Evolutionary conservation across 2,888 invertebrate genomes (phyloP), one percentile per base, ranked within the genome.

Genomic region (Byasa hedistus): DNA sequence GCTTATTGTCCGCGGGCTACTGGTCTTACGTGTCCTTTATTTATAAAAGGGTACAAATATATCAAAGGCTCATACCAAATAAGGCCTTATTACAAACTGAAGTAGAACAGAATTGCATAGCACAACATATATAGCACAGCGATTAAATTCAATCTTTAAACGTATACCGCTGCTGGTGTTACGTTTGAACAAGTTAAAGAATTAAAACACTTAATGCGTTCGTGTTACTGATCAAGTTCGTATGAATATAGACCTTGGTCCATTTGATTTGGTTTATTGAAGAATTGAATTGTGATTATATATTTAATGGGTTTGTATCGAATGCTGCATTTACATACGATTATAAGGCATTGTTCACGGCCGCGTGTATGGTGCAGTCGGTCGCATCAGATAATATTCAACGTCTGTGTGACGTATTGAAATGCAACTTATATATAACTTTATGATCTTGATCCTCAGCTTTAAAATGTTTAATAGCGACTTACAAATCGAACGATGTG

Each of bases 1-100:
- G 82, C 84, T 87, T 85, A 88, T 89, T 89, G 90, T 89, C 84
- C 85, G 82, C 78, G 72, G 72, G 88, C 91, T 90, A 90, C 91
- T 77, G 85, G 91, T 87, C 79, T 91, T 91, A 82, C 82, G 76
- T 69, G 63, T 68, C 66, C 59, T 57, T 65, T 59, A 61, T 23
- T 64, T 57, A 59, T 59, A 69, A 79, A 82, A 81, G 48, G 74
- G 69, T 27, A 71, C 77, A 79, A 71, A 65, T 68, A 72, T 66
- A 69, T n/a, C 44, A 2, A 7, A 7, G 17, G 12, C n/a, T 36
- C 71, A 78, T 66, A 12, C 69, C 44, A 80, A 77, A 77, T 61
- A 61, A 62, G 68, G 72, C 77, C 73, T 73, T 77, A 65, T 44
- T 2, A 1, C 51, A 1, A 44, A 58, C 15, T 5, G 4, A 12